A percentile compares a stretch with the other conserved stretches of the same genome.
phyloP scores from a whole-genome alignment of 2,797 vertebrate species.

The Mallotus villosus region DNA sequence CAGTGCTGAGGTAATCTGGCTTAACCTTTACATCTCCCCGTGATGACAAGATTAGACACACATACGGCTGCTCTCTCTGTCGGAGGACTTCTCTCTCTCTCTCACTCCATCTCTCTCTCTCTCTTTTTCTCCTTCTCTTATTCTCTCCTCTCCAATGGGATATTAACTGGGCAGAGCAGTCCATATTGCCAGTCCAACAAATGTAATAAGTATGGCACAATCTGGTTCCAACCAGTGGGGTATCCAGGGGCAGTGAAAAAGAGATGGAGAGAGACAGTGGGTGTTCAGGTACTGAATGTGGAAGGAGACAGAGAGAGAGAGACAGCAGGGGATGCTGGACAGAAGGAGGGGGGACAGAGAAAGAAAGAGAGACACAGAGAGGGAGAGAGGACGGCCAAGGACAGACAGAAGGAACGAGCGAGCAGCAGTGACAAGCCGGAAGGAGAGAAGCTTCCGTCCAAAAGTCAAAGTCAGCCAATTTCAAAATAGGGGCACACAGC shows the following conservation, averaged over 20 bases:
- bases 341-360: no score
- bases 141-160: not conserved
- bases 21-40: conserved; percentile 58
- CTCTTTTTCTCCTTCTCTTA: not conserved
- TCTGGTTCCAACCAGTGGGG: conserved; percentile 5
- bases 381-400: no score
- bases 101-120: not conserved
- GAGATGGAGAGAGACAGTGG: not conserved
- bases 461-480: conserved; percentile 26
- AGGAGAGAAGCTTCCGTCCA: not conserved
- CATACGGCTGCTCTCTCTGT: conserved; percentile 21
- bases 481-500: conserved; percentile 9
- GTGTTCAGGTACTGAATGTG: not conserved
- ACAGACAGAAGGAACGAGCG: conserved; percentile 12
- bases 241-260: not conserved
- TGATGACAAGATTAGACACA: conserved; percentile 46
- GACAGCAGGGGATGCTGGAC: not conserved
- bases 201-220: not conserved
- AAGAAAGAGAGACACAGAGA: not conserved
- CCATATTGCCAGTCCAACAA: not conserved
- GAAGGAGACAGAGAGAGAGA: not conserved
- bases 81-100: conserved; percentile 11
- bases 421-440: not conserved
- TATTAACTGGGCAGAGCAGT: not conserved
- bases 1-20: conserved; percentile 41